phyloP scores from a whole-genome alignment of 2,113 vertebrate species.

The Neolamprologus caudopunctatus region DNA sequence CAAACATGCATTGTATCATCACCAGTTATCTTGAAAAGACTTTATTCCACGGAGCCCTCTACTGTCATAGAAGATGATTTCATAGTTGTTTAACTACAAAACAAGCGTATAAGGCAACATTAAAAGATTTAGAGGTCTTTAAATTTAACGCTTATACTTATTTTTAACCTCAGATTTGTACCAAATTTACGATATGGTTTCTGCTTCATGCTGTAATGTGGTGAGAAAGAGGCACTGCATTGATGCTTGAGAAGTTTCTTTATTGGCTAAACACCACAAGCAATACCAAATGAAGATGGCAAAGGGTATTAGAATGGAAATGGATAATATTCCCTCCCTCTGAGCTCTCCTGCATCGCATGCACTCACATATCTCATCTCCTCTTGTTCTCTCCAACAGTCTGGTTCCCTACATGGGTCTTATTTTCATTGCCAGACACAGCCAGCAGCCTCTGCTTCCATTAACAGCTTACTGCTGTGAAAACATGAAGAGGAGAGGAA shows the following conservation, averaged over 20 bases:
- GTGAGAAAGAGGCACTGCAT: neutral
- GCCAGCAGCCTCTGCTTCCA: slow-evolving; percentile 9
- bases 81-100: neutral
- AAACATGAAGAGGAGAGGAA: neutral
- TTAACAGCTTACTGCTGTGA: slow-evolving; percentile 25
- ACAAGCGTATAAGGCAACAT: neutral
- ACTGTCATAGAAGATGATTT: neutral
- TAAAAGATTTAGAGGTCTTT: neutral
- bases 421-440: slow-evolving; percentile 11
- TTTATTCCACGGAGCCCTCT: neutral
- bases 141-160: neutral
- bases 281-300: neutral
- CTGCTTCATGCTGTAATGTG: neutral
- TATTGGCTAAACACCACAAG: neutral
- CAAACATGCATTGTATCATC: neutral
- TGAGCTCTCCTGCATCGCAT: neutral
- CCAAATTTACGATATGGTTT: neutral
- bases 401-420: slow-evolving; percentile 5
- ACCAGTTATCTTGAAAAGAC: neutral
- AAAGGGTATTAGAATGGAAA: neutral
- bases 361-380: neutral
- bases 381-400: neutral
- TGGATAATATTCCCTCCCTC: neutral
- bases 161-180: neutral
- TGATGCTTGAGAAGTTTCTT: neutral